Percentiles rank a stretch among this genome's conserved stretches.
phyloP scores from a whole-genome alignment of 1,140 invertebrate species.

The Drosophila setifemur region DNA sequence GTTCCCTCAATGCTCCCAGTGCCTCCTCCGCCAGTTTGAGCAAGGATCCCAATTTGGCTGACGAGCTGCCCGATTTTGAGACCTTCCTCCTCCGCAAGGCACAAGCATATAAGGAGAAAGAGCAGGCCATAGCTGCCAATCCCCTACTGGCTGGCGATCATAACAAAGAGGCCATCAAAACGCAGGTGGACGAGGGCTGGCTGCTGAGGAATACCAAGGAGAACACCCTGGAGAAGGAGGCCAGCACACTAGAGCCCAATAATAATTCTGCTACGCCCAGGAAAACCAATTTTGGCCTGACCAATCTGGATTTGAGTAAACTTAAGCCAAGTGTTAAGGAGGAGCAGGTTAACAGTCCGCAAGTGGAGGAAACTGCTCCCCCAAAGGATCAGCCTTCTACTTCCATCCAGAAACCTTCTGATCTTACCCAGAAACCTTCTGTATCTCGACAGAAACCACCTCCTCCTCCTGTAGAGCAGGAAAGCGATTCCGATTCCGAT shows the following conservation, averaged over 20 bases:
- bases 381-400: not conserved
- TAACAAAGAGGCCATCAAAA: constrained; percentile 59
- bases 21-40: not conserved
- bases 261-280: constrained; percentile 26
- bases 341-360: not conserved
- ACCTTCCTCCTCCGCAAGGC: constrained; percentile 79
- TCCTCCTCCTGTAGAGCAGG: not conserved
- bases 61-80: constrained; percentile 74
- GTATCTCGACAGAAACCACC: not conserved
- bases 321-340: constrained; percentile 8
- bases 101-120: constrained; percentile 54
- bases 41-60: not conserved
- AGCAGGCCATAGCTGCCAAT: constrained; percentile 30
- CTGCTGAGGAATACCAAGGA: constrained; percentile 56
- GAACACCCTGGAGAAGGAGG: constrained; percentile 35
- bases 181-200: constrained; percentile 71
- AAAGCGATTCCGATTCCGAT: constrained; percentile 62
- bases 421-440: not conserved
- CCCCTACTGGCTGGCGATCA: constrained; percentile 32
- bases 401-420: not conserved
- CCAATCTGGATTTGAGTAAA: constrained; percentile 68
- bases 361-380: not conserved
- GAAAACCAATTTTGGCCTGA: constrained; percentile 56
- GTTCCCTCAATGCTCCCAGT: constrained; percentile 14
- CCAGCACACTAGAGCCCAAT: constrained; percentile 17